Evolutionary conservation across 2,113 vertebrate species (phyloP), one percentile per base, ranked within the genome.

Genomic region (Otis tarda): DNA sequence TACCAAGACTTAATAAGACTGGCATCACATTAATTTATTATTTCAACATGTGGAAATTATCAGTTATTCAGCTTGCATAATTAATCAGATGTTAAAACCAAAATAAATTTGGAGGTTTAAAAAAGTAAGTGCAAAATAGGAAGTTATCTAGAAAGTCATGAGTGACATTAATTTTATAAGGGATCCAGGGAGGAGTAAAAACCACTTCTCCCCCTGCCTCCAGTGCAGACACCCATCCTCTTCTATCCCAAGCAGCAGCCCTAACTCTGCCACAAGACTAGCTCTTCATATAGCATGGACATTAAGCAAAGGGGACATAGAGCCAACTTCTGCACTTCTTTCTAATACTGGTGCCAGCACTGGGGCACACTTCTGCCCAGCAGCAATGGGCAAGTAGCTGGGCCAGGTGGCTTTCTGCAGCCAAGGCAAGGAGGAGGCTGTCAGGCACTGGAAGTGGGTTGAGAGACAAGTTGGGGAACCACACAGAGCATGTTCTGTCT

Each of bases 401-500:
- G 37, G 70, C 53, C 47, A 27, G 50, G 52, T 7, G 68, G 39
- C 45, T 83, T 69, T 77, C 7, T 22, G 75, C 63, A 85, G 64
- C 52, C 45, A 53, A 78, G 70, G 64, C 47, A 52, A 21, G 0
- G 0, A 45, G 41, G 49, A 83, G 27, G 17, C 47, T 63, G 11
- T 31, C 75, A 93, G 75, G 43, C 61, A 19, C 35, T 14, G 61
- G 35, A 86, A 16, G n/a, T 31, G 43, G 33, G 41, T 2, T 0
- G 5, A 74, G 45, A 41, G 35, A 53, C 2, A 5, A 84, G 43
- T 30, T 3, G 6, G 30, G 31, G 37, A 82, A 53, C 15, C 2
- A 19, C 28, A 10, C 0, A 1, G 22, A 76, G 16, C 14, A 14
- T 2, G 8, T 20, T 17, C 9, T 49, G 13, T 69, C 57, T 76